These are phyloP conservation scores for Aleadryas rufinucha DNA, from an alignment of 2,113 vertebrate genomes.

Conservation along the genomic window DNA sequence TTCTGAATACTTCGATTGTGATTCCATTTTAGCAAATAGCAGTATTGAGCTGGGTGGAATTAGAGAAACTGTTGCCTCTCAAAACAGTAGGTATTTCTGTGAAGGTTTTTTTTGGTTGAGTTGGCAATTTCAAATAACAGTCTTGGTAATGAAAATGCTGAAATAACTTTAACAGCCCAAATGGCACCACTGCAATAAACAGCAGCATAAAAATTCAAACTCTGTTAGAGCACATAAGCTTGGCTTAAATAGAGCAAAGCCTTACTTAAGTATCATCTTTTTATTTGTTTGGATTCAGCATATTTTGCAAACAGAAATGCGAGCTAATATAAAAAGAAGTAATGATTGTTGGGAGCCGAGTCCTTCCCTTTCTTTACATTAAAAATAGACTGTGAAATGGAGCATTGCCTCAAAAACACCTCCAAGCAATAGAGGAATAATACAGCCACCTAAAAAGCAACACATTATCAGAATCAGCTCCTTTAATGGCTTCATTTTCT, in stretches of 20 bases:
- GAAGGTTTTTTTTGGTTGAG: background rate
- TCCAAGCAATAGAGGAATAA: background rate
- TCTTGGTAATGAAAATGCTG: constrained; percentile 10
- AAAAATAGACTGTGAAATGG: background rate
- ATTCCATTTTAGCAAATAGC: background rate
- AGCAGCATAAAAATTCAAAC: background rate
- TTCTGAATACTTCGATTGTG: background rate
- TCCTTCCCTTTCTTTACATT: background rate
- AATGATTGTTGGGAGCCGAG: background rate
- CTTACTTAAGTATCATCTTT: constrained; percentile 10
- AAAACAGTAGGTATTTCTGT: background rate
- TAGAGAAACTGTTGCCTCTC: background rate
- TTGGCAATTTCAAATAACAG: background rate
- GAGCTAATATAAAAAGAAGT: background rate
- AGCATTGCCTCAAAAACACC: background rate
- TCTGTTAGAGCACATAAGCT: background rate
- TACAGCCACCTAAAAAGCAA: background rate
- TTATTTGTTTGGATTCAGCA: background rate
- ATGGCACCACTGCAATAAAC: background rate
- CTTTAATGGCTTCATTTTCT: background rate
- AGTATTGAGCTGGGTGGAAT: background rate
- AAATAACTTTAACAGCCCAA: constrained; percentile 26
- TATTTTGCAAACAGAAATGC: background rate
- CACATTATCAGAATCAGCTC: background rate
- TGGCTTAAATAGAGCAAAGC: constrained; percentile 12